Evolutionary conservation across 1,140 invertebrate species (phyloP).

Genomic region (Lordiphosa stackelbergi): DNA sequence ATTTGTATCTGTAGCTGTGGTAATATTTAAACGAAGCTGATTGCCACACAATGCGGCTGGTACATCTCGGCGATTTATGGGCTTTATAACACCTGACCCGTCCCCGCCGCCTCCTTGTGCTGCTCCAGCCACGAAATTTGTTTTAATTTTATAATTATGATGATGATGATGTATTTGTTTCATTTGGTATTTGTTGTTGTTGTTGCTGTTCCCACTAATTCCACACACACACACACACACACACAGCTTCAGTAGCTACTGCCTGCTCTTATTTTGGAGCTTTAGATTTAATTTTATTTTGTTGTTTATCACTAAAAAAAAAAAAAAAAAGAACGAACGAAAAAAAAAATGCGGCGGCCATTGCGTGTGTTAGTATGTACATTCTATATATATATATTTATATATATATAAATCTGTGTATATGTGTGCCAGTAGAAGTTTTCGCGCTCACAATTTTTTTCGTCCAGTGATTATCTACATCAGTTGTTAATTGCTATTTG

Average conservation of each 20-base stretch:
- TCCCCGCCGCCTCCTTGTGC: not conserved
- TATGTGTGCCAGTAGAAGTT: conserved; percentile 52
- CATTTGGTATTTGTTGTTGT: conserved; percentile 24
- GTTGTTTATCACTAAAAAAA: conserved; percentile 58
- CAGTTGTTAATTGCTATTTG: conserved; percentile 77
- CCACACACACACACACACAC: conserved; percentile 21
- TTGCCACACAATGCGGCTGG: conserved; percentile 31
- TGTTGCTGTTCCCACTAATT: conserved; percentile 20
- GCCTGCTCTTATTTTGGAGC: conserved; percentile 63
- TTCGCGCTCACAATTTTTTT: conserved; percentile 66
- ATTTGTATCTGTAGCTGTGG: conserved; percentile 23
- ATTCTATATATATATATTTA: conserved; percentile 15
- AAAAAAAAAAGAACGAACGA: not conserved
- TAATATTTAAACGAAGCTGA: conserved; percentile 51
- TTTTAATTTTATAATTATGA: conserved; percentile 71
- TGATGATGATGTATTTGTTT: conserved; percentile 68
- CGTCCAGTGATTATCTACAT: conserved; percentile 74
- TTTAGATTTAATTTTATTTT: conserved; percentile 74
- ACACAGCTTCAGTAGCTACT: conserved; percentile 48
- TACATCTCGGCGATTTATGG: conserved; percentile 39
- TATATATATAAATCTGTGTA: conserved; percentile 27
- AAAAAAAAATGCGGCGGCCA: conserved; percentile 56
- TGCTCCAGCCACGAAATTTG: no score
- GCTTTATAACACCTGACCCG: conserved; percentile 62
- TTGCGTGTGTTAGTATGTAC: conserved; percentile 44